These are phyloP conservation scores for Petrolisthes cinctipes DNA, from an alignment of 2,888 invertebrate genomes.

Conservation along the genomic window DNA sequence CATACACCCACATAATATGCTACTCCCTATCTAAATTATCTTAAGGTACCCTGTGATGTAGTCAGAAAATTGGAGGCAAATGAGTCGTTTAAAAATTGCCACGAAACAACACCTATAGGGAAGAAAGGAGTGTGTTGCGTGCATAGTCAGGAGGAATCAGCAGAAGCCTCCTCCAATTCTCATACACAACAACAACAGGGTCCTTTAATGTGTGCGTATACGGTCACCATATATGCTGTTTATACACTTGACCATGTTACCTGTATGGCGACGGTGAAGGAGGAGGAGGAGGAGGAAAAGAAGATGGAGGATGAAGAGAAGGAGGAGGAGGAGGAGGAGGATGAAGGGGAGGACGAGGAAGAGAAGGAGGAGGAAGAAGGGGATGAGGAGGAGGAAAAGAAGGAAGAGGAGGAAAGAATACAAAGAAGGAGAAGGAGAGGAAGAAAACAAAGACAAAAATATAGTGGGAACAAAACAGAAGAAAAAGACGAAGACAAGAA, in stretches of 20 bases:
- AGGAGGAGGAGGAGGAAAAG: not conserved
- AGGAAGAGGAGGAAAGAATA: not conserved
- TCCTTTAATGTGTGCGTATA: no score
- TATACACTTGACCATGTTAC: slow-evolving; percentile 3
- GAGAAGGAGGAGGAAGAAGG: not conserved
- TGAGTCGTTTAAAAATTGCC: no score
- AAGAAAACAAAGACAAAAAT: not conserved
- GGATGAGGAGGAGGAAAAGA: not conserved
- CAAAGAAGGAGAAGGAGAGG: not conserved
- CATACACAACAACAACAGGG: no score
- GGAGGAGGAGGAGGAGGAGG: not conserved
- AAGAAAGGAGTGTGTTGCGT: no score
- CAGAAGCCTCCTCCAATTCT: no score
- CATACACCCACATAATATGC: not conserved
- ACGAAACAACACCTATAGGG: no score
- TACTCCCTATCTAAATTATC: not conserved
- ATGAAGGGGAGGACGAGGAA: not conserved
- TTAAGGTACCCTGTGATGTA: no score
- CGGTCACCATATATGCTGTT: not conserved
- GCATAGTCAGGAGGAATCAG: no score
- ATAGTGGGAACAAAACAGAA: not conserved
- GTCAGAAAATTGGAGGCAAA: no score
- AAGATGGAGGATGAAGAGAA: not conserved
- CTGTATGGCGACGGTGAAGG: not conserved
- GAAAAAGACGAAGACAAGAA: not conserved